These are phyloP conservation scores for Cephus pulcher DNA, from an alignment of 2,888 invertebrate genomes.

Conservation along the genomic window DNA sequence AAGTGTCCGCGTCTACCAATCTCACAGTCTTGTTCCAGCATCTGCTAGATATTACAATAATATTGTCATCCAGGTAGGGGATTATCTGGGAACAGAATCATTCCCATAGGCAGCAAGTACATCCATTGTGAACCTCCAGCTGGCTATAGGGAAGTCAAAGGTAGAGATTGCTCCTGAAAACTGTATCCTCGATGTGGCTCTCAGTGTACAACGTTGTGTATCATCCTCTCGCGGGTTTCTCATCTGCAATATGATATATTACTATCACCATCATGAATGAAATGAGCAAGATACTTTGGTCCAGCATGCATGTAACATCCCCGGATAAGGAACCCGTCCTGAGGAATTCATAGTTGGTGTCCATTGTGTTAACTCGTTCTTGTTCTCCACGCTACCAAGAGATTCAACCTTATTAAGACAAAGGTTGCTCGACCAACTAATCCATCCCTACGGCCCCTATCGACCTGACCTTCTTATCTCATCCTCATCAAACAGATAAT, in stretches of 20 bases:
- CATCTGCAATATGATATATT: background rate
- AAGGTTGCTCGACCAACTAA: background rate
- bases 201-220: background rate
- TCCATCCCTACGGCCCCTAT: background rate
- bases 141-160: slow-evolving; percentile 67
- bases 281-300: background rate
- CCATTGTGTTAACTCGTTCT: background rate
- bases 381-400: background rate
- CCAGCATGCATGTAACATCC: background rate
- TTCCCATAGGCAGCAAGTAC: slow-evolving; percentile 83
- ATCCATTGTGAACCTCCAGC: slow-evolving; percentile 82
- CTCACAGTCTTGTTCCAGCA: no score
- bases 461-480: background rate
- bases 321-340: background rate
- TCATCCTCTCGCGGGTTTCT: background rate
- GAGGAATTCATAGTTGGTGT: background rate
- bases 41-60: background rate
- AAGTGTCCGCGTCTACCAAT: no score
- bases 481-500: background rate
- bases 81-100: slow-evolving; percentile 80
- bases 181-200: background rate
- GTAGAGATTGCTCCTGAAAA: slow-evolving; percentile 38
- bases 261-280: background rate
- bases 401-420: background rate
- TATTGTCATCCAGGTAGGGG: slow-evolving; percentile 70